Evolutionary conservation across 30 jellyfish, hydroid and myxozoan genomes (phyloP), one percentile per base, ranked within the genome.

Genomic region (Aurelia sp.): DNA sequence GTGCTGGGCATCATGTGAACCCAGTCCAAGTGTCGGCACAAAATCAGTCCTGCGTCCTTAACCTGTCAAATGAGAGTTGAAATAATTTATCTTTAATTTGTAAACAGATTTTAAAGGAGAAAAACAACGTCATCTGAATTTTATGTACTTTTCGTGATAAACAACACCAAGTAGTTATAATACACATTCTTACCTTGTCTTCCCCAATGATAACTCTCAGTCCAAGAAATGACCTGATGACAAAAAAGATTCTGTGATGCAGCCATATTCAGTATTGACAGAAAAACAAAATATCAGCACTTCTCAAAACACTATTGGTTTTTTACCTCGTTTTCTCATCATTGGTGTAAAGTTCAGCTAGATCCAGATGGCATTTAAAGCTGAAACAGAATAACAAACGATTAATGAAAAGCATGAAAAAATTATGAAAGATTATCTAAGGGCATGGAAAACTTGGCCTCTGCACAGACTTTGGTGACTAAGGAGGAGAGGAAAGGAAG

Each of bases 281-380:
- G 37, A 15, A 30, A 21, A 12, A 30, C 13, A 33, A 3, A 9
- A 1, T 5, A 27, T 17, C 12, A 62, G 55, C 15, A 7, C 8
- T 7, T 44, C 3, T 9, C 55, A 44, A 44, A 44, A 44, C 3
- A 7, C 23, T 22, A 22, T 13, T 0, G 15, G 4, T 3, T 22
- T 30, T 13, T 16, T 77, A 86, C 96, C 96, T 87, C 41, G 98
- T 87, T 74, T 84, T 92, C 40, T 92, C 98, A 63, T 92, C 98
- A 69, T 92, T 92, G 17, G 91, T 86, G 67, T 92, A 92, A 8
- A 87, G 52, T 71, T 92, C 91, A 22, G 78, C 71, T 30, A 68
- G 72, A 19, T 76, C 90, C 12, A 92, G 76, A 62, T 74, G 82
- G 75, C 66, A 87, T 40, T 33, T 55, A 67, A 86, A 86, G 73